Conservation (phyloP, 2,888 invertebrate species). For the Caenorhabditis japonica region DNA sequence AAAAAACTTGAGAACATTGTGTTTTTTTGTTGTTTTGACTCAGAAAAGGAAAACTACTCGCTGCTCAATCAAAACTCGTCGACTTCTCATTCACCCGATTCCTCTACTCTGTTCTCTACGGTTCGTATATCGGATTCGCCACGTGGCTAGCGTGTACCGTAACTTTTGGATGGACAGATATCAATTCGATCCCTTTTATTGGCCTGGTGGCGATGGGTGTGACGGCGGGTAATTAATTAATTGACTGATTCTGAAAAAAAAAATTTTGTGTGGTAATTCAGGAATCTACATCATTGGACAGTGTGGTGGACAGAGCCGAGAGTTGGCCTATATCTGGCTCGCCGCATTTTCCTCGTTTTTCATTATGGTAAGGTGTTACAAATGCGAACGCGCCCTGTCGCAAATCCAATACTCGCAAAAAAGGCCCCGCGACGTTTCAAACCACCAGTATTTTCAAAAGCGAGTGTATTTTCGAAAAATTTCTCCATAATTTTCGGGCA, state of each 20-base stretch:
- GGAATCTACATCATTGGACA: conserved; percentile 63
- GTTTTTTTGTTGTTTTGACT: neutral
- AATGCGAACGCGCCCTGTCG: too few relatives aligned
- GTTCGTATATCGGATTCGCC: conserved; percentile 39
- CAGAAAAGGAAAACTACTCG: conserved; percentile 41
- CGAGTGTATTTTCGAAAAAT: too few relatives aligned
- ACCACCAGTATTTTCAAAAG: too few relatives aligned
- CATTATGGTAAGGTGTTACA: conserved; percentile 44
- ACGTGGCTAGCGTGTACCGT: conserved; percentile 57
- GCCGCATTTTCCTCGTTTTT: conserved; percentile 49
- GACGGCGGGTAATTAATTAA: conserved; percentile 40
- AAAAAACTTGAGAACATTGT: neutral
- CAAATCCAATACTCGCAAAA: too few relatives aligned
- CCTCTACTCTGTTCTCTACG: conserved; percentile 46
- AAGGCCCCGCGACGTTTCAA: too few relatives aligned
- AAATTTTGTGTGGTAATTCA: too few relatives aligned
- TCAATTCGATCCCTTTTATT: conserved; percentile 50
- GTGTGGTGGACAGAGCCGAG: conserved; percentile 51
- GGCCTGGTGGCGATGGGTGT: conserved; percentile 51
- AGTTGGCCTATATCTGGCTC: conserved; percentile 61
- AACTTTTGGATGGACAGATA: conserved; percentile 50
- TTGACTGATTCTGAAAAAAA: neutral
- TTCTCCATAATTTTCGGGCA: too few relatives aligned
- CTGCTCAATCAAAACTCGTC: conserved; percentile 34
- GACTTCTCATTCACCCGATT: conserved; percentile 52